phyloP scores from a whole-genome alignment of 2,113 vertebrate genomes.

The Astatoreochromis straeleni region DNA sequence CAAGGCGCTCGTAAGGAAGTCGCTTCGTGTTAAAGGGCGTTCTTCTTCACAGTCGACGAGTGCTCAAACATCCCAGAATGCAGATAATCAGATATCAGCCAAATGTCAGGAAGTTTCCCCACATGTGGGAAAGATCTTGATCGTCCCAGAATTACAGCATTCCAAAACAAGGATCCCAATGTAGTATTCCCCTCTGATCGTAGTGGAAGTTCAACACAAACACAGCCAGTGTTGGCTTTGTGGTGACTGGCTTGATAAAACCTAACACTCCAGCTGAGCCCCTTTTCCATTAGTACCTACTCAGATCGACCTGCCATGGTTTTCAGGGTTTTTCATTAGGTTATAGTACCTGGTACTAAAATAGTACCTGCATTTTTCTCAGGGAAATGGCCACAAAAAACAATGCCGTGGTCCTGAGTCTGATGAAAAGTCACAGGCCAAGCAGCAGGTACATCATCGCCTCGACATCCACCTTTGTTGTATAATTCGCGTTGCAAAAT shows the following conservation, averaged over 20 bases:
- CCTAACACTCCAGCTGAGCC: background rate
- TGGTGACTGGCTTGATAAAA: background rate
- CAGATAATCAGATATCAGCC: background rate
- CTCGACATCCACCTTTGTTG: background rate
- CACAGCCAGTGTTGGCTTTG: background rate
- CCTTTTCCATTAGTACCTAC: background rate
- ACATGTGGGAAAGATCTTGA: background rate
- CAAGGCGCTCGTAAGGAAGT: background rate
- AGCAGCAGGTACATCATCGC: background rate
- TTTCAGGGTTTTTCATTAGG: background rate
- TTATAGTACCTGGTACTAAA: background rate
- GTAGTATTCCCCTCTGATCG: background rate
- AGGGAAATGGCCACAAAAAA: background rate
- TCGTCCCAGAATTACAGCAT: background rate
- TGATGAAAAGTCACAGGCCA: background rate
- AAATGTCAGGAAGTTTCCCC: background rate
- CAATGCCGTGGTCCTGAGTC: background rate
- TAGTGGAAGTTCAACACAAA: background rate
- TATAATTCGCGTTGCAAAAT: background rate
- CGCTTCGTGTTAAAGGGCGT: background rate
- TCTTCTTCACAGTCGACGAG: background rate
- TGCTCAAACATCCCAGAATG: background rate
- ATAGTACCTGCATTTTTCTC: background rate
- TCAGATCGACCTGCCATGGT: accelerated
- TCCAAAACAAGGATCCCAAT: background rate